These are phyloP conservation scores for Cheumatopsyche charites DNA, from an alignment of 1,140 invertebrate species.

Conservation along the genomic window DNA sequence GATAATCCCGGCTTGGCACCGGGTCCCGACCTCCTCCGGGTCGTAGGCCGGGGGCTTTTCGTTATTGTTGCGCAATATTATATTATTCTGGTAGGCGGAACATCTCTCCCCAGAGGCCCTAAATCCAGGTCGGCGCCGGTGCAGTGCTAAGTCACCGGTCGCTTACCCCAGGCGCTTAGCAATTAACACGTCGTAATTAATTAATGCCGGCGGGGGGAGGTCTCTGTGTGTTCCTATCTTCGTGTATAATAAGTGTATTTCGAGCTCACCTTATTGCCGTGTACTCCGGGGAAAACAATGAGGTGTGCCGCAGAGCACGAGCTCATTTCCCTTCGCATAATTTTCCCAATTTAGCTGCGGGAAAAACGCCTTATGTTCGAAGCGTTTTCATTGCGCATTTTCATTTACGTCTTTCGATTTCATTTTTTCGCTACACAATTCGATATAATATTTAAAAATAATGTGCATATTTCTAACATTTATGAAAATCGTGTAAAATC, in stretches of 20 bases:
- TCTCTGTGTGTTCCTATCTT: no score
- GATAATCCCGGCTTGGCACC: slow-evolving; percentile 7
- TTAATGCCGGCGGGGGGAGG: slow-evolving; percentile 32
- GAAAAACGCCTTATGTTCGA: neutral
- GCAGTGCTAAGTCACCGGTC: slow-evolving; percentile 38
- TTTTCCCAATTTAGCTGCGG: slow-evolving; percentile 15
- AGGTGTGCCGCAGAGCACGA: slow-evolving; percentile 33
- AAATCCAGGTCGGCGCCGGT: slow-evolving; percentile 18
- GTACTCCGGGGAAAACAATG: slow-evolving; percentile 39
- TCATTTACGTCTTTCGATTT: no score
- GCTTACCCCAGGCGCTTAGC: slow-evolving; percentile 32
- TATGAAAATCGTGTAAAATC: no score
- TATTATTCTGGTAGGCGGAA: neutral
- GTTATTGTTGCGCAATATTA: slow-evolving; percentile 5
- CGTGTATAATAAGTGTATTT: no score
- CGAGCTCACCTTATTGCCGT: slow-evolving; percentile 45
- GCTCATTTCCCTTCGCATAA: slow-evolving; percentile 31
- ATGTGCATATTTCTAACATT: no score
- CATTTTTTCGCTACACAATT: no score
- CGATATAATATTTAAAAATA: no score
- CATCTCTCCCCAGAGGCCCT: slow-evolving; percentile 6
- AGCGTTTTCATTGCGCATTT: no score
- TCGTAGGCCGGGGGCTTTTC: neutral
- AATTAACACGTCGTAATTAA: slow-evolving; percentile 50
- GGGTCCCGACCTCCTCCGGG: neutral